Evolutionary conservation across 2,797 vertebrate genomes (phyloP).

Genomic region (Nasua narica): DNA sequence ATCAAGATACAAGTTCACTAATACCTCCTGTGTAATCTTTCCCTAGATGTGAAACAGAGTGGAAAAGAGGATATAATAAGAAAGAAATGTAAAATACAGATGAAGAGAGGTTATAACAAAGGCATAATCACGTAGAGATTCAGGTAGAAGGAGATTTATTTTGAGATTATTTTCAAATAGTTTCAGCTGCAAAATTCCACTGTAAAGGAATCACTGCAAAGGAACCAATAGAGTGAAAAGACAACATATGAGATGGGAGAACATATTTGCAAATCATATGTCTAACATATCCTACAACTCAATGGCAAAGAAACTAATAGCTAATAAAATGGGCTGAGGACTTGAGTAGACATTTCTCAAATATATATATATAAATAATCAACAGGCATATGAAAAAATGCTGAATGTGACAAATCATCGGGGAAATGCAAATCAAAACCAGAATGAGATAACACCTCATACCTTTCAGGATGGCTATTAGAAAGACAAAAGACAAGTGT

Average conservation of each 20-base stretch:
- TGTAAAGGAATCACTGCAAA: background rate
- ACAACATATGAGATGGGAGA: background rate
- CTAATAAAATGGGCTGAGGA: background rate
- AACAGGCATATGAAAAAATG: background rate
- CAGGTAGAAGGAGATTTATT: background rate
- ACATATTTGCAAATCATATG: background rate
- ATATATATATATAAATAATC: background rate
- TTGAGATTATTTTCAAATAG: conserved; percentile 22
- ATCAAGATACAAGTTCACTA: background rate
- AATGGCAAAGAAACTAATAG: background rate
- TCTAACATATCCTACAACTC: background rate
- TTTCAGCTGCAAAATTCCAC: background rate
- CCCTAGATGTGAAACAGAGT: background rate
- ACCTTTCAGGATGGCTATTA: background rate
- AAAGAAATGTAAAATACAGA: background rate
- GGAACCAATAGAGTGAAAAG: background rate
- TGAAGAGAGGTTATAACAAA: background rate
- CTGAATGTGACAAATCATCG: background rate
- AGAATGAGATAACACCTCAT: background rate
- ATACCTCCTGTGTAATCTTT: background rate
- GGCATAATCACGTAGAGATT: background rate
- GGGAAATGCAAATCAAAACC: background rate
- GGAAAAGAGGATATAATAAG: background rate
- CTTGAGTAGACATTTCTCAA: background rate
- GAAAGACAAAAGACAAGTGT: background rate